Evolutionary conservation across 2,888 invertebrate genomes (phyloP).

Genomic region (Tanypteryx hageni): DNA sequence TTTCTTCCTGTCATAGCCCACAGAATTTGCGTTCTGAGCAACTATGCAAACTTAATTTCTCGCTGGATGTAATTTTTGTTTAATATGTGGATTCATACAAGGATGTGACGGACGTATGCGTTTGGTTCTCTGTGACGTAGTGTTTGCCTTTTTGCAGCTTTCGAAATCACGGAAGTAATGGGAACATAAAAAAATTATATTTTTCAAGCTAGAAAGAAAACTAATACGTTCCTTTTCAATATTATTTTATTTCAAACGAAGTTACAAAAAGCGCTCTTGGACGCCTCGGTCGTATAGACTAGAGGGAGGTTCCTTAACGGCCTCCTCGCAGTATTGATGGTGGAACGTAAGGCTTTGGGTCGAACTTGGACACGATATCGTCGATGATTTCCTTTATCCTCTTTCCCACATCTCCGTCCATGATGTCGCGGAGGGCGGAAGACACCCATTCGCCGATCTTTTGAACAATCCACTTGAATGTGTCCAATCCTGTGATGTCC

Average conservation of each 20-base stretch:
- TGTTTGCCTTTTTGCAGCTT: no score
- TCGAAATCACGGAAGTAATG: no score
- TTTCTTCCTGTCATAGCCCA: no score
- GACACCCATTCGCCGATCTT: slow-evolving; percentile 52
- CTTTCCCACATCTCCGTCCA: slow-evolving; percentile 33
- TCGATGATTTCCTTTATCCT: slow-evolving; percentile 57
- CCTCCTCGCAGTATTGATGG: background rate
- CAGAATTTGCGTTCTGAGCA: no score
- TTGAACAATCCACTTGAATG: slow-evolving; percentile 36
- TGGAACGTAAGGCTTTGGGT: slow-evolving; percentile 38
- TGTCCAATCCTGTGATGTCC: slow-evolving; percentile 46
- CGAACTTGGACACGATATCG: slow-evolving; percentile 18
- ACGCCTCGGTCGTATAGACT: background rate
- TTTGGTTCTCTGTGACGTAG: no score
- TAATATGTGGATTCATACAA: no score
- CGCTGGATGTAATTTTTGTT: no score
- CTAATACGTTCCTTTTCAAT: no score
- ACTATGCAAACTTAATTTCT: no score
- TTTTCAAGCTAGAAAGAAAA: no score
- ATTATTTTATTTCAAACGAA: background rate
- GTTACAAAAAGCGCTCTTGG: background rate
- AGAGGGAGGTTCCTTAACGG: background rate
- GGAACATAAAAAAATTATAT: no score
- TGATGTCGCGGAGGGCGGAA: slow-evolving; percentile 28
- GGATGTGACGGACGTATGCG: no score